phyloP scores from a whole-genome alignment of 2,888 invertebrate genomes.

The Coenonympha arcania region DNA sequence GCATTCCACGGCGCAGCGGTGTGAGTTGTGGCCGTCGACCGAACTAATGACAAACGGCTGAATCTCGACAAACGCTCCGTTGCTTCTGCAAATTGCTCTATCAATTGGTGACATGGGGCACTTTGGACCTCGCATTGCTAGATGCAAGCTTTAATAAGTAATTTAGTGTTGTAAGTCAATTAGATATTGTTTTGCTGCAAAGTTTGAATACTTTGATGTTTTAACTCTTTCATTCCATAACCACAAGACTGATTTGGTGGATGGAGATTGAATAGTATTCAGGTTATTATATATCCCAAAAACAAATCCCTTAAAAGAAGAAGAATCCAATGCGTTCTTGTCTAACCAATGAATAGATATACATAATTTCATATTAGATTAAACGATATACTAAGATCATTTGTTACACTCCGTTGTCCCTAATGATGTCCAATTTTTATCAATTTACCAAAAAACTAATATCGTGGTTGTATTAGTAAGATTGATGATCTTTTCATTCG shows the following conservation, averaged over 20 bases:
- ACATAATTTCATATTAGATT: no score
- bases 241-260: no score
- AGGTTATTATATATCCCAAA: no score
- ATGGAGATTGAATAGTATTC: no score
- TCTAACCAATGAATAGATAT: no score
- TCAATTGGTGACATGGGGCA: background rate
- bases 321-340: no score
- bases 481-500: constrained; percentile 55
- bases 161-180: no score
- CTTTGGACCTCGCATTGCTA: background rate
- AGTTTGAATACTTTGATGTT: no score
- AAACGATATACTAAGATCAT: constrained; percentile 4
- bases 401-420: constrained; percentile 4
- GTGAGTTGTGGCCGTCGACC: background rate
- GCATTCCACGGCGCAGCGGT: constrained; percentile 1
- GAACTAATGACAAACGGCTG: constrained; percentile 7
- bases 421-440: constrained; percentile 53
- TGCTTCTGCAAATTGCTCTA: constrained; percentile 6
- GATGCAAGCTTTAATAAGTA: background rate
- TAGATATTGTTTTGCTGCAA: no score
- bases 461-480: constrained; percentile 30
- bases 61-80: constrained; percentile 5
- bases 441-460: constrained; percentile 47
- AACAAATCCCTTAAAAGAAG: no score
- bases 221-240: no score